These are phyloP conservation scores for Microtus montanus DNA, from an alignment of 2,113 vertebrate genomes.

Conservation along the genomic window DNA sequence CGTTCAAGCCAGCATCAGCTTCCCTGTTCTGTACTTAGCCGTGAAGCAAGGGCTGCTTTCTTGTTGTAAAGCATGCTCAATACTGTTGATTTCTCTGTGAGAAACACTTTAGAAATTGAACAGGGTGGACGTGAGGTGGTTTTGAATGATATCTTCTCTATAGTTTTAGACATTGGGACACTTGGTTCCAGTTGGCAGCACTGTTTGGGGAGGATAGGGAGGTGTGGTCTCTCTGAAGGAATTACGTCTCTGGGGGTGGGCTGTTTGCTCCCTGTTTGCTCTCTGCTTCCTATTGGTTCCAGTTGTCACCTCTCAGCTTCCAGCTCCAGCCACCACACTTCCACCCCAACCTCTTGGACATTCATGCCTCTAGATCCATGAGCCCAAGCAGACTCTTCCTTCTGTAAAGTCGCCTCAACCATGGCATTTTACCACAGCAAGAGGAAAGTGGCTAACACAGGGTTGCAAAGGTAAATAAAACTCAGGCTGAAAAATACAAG, in stretches of 20 bases:
- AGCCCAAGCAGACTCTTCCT: neutral
- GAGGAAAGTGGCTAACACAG: neutral
- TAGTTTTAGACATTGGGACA: neutral
- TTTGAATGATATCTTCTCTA: neutral
- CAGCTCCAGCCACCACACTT: neutral
- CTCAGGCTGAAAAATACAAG: constrained; percentile 3
- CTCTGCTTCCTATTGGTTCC: neutral
- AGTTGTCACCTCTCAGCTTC: neutral
- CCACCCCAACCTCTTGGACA: neutral
- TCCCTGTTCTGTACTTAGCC: neutral
- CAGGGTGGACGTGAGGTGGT: neutral
- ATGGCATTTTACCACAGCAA: neutral
- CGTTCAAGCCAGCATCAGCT: neutral
- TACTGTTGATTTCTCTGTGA: neutral
- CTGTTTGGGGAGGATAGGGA: neutral
- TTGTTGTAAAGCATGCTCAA: neutral
- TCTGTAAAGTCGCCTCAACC: neutral
- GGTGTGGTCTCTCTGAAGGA: neutral
- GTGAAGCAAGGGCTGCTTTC: neutral
- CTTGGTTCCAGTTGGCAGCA: neutral
- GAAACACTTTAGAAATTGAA: neutral
- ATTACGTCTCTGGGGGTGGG: neutral
- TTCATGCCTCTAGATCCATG: fast-evolving
- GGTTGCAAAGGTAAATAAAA: neutral
- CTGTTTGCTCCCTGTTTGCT: neutral